phyloP scores from a whole-genome alignment of 2,797 vertebrate genomes.

The Myotis planiceps region DNA sequence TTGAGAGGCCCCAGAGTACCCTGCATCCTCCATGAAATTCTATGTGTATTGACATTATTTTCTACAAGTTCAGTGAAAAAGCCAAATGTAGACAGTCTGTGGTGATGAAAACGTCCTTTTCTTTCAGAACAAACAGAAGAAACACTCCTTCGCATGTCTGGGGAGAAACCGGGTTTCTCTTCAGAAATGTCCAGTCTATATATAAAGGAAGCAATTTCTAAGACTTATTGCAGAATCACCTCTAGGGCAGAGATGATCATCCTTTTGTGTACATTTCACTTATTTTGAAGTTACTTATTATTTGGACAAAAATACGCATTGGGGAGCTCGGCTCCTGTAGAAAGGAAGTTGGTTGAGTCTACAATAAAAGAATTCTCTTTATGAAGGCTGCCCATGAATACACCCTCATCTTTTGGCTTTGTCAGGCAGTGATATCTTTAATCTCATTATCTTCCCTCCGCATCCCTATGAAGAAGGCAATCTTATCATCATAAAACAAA shows the following conservation, averaged over 20 bases:
- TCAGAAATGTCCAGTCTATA: not conserved
- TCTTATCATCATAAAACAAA: not conserved
- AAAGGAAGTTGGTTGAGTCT: not conserved
- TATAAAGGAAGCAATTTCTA: conserved; percentile 37
- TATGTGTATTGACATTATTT: not conserved
- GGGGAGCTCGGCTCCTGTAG: not conserved
- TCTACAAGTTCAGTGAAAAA: not conserved
- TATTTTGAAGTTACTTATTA: conserved; percentile 34
- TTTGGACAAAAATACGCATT: not conserved
- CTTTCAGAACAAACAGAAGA: not conserved
- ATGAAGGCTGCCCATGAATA: not conserved
- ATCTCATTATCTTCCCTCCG: not conserved
- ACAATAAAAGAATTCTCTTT: not conserved
- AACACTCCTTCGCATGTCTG: not conserved
- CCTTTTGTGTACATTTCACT: not conserved
- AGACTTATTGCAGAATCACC: not conserved
- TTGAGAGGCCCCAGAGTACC: not conserved
- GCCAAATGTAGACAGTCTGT: not conserved
- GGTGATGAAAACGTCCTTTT: not conserved
- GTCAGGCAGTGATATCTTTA: not conserved
- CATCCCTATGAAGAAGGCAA: not conserved
- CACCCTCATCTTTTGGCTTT: not conserved
- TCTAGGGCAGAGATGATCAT: not conserved
- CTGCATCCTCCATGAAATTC: not conserved
- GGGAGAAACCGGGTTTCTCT: not conserved